Evolutionary conservation across 2,113 vertebrate species (phyloP).

Genomic region (Notechis scutatus): DNA sequence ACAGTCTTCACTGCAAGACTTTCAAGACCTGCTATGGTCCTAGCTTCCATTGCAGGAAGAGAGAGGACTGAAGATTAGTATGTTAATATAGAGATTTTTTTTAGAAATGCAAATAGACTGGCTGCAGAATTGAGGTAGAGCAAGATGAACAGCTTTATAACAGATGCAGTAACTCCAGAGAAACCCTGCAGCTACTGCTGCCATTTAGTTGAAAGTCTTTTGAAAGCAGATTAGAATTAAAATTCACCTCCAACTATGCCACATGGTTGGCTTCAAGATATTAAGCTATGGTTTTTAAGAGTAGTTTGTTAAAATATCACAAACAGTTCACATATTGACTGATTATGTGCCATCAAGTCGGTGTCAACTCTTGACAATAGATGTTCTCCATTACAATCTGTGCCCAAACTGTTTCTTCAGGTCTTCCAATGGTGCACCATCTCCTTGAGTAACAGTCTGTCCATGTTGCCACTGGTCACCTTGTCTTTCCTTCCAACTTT

Average conservation of each 20-base stretch:
- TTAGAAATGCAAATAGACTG: not conserved
- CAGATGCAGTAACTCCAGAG: not conserved
- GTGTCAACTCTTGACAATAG: not conserved
- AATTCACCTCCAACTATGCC: not conserved
- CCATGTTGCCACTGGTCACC: not conserved
- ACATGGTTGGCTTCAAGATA: not conserved
- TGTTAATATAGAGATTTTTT: not conserved
- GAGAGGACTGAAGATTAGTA: not conserved
- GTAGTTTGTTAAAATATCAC: not conserved
- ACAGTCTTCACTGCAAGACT: not conserved
- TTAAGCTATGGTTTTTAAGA: not conserved
- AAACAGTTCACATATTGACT: not conserved
- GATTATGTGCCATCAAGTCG: not conserved
- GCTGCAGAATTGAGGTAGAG: not conserved
- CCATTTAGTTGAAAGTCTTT: not conserved
- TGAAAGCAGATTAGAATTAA: not conserved
- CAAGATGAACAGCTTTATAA: not conserved
- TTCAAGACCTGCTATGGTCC: not conserved
- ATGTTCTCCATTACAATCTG: not conserved
- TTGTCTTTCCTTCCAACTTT: not conserved
- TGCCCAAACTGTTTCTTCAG: not conserved
- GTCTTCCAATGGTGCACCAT: not conserved
- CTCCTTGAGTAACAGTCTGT: not conserved
- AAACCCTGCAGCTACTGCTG: not conserved
- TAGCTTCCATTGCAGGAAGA: not conserved